Evolutionary conservation across 2,888 invertebrate genomes (phyloP).

Genomic region (Orthosia gracilis): DNA sequence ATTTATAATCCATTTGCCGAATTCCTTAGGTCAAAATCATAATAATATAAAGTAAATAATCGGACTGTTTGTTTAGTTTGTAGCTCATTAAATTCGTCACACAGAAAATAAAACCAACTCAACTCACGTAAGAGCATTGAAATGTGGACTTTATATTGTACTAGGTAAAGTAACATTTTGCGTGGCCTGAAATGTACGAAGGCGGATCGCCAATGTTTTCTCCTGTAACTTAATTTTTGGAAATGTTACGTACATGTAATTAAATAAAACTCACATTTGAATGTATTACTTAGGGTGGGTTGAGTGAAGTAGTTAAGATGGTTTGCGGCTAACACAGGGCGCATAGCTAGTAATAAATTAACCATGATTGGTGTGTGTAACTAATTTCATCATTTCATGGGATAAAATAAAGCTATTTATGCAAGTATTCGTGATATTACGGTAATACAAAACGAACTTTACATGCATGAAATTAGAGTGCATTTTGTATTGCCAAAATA

Average conservation of each 20-base stretch:
- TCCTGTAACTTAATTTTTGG: background rate
- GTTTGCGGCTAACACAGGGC: background rate
- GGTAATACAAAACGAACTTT: constrained; percentile 6
- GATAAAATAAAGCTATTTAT: constrained; percentile 24
- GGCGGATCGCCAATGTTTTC: no score
- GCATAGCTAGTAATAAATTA: constrained; percentile 41
- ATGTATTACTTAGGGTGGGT: background rate
- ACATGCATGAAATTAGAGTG: background rate
- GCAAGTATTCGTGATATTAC: background rate
- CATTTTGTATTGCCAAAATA: background rate
- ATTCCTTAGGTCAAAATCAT: constrained; percentile 50
- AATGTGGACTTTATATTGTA: constrained; percentile 10
- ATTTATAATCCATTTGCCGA: constrained; percentile 72
- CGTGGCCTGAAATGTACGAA: background rate
- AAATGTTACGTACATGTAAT: background rate
- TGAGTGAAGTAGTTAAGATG: background rate
- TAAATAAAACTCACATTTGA: constrained; percentile 1
- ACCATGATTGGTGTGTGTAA: constrained; percentile 46
- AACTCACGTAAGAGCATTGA: background rate
- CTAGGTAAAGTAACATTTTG: background rate
- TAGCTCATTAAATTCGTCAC: constrained; percentile 17
- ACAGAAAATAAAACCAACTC: constrained; percentile 1
- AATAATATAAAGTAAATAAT: constrained; percentile 46
- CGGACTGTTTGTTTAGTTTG: constrained; percentile 26
- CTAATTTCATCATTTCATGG: constrained; percentile 46